Conservation (phyloP, 1,140 invertebrate species). For the Maconellicoccus hirsutus region DNA sequence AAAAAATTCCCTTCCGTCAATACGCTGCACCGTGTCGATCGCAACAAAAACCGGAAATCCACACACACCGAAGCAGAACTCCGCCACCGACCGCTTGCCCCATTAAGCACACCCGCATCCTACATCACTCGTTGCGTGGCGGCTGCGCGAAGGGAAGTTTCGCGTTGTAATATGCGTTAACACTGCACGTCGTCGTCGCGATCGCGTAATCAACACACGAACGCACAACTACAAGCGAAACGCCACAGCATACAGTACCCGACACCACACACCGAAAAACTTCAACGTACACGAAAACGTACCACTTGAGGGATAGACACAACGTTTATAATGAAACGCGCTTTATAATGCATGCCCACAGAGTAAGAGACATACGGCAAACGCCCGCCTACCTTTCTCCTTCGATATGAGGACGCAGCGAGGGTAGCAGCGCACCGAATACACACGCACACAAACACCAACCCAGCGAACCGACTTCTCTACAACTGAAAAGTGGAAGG, state of each 20-base stretch:
- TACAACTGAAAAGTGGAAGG: not conserved
- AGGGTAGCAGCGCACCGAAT: not conserved
- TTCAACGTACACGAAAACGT: not conserved
- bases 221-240: too few relatives aligned
- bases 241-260: too few relatives aligned
- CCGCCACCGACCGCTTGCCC: not conserved
- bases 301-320: constrained; percentile 7
- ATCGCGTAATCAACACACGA: too few relatives aligned
- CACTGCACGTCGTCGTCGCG: not conserved
- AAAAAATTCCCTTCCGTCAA: not conserved
- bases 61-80: not conserved
- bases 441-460: not conserved
- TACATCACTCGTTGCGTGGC: not conserved
- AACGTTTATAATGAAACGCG: constrained; percentile 8
- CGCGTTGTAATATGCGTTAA: not conserved
- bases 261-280: not conserved
- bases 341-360: not conserved
- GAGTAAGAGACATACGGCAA: not conserved
- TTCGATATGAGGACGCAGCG: not conserved
- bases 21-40: not conserved
- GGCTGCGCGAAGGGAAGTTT: not conserved
- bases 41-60: not conserved
- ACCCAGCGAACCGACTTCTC: not conserved
- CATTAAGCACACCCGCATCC: not conserved
- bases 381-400: not conserved